Percentiles rank a stretch among this genome's conserved stretches.
phyloP scores from a whole-genome alignment of 2,113 vertebrate species.

The Oxyruncus cristatus region DNA sequence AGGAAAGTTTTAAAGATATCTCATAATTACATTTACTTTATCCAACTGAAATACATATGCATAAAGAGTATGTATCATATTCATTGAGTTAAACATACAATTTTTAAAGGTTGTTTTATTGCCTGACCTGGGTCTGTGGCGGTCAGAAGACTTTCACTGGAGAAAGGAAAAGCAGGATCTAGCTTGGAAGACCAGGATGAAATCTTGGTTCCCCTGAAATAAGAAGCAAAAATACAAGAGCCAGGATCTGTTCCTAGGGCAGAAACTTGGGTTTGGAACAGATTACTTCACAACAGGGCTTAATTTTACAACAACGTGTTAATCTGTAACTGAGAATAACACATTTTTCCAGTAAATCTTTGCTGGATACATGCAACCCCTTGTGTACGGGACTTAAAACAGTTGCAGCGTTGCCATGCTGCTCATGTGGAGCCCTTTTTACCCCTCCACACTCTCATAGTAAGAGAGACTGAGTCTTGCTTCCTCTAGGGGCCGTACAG shows the following conservation, averaged over 20 bases:
- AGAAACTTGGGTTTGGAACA: neutral
- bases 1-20: neutral
- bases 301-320: conserved; percentile 28
- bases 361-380: neutral
- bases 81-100: neutral
- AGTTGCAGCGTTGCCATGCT: neutral
- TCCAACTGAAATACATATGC: accelerated
- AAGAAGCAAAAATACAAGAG: neutral
- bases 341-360: conserved; percentile 16
- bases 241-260: neutral
- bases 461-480: neutral
- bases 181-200: neutral
- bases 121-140: neutral
- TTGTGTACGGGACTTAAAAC: neutral
- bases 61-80: neutral
- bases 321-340: conserved; percentile 54
- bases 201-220: neutral
- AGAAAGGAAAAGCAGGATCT: neutral
- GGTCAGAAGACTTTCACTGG: neutral
- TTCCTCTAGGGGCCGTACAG: neutral
- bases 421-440: neutral
- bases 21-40: neutral
- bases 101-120: neutral
- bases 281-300: conserved; percentile 25
- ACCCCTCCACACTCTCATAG: neutral